Conservation (phyloP, 2,888 invertebrate genomes). For the Omphaloscelis lunosa region DNA sequence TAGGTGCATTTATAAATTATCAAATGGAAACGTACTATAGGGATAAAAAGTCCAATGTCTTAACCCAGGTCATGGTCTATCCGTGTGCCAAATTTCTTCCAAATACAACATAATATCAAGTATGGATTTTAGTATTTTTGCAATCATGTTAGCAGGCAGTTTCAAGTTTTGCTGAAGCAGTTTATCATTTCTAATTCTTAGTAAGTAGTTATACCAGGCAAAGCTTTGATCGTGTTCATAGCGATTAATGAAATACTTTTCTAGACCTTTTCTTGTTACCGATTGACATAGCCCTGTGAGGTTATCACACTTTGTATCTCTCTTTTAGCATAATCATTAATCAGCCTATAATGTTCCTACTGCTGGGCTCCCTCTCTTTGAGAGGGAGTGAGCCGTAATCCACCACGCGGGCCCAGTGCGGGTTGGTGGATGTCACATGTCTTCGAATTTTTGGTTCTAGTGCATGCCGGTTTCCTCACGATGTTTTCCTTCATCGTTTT, state of each 20-base stretch:
- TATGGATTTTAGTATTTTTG: not conserved
- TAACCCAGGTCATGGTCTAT: not conserved
- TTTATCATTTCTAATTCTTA: not conserved
- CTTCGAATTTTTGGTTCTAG: no score
- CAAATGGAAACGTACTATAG: not conserved
- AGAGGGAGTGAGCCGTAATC: no score
- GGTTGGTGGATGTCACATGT: no score
- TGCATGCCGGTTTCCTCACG: no score
- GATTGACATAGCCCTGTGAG: conserved; percentile 14
- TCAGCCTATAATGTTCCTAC: no score
- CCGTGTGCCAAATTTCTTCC: not conserved
- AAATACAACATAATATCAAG: not conserved
- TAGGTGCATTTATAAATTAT: not conserved
- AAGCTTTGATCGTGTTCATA: conserved; percentile 11
- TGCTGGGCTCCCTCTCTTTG: no score
- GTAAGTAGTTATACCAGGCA: not conserved
- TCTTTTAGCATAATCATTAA: not conserved
- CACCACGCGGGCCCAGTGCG: no score
- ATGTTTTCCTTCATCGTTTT: no score
- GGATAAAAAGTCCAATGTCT: not conserved
- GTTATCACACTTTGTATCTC: conserved; percentile 32
- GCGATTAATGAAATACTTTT: conserved; percentile 46
- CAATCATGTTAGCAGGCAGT: not conserved
- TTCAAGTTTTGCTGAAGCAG: no score
- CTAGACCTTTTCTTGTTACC: conserved; percentile 47